Percentiles rank a stretch among this genome's conserved stretches.
Conservation (phyloP, 2,113 vertebrate species). For the Rhynchomys soricoides region DNA sequence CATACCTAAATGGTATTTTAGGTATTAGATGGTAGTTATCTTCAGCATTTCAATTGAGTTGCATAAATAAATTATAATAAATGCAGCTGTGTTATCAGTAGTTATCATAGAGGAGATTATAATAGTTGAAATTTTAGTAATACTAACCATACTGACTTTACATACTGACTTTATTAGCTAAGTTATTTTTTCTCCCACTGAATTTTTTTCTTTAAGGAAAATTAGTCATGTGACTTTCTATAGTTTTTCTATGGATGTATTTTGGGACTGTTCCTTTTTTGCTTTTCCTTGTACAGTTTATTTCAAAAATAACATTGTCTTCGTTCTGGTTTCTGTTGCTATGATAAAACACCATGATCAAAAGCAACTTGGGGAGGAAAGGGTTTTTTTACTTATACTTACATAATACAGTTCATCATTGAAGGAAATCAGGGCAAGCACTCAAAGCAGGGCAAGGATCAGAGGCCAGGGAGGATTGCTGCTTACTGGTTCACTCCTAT, state of each 20-base stretch:
- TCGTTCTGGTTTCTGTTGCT: not conserved
- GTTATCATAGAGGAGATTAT: not conserved
- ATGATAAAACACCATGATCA: not conserved
- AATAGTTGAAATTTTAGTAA: constrained; percentile 1
- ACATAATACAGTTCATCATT: not conserved
- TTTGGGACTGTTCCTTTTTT: not conserved
- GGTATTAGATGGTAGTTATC: not conserved
- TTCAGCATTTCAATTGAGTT: not conserved
- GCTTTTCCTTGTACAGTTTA: not conserved
- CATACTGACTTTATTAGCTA: not conserved
- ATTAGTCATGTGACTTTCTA: not conserved
- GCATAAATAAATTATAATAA: not conserved
- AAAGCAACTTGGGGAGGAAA: not conserved
- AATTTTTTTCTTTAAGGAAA: not conserved
- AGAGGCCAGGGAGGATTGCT: not conserved
- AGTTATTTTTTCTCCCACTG: not conserved
- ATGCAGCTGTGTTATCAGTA: not conserved
- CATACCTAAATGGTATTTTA: not conserved
- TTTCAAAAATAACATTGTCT: not conserved
- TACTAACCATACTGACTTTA: not conserved
- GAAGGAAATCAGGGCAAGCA: not conserved
- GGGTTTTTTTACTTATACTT: not conserved
- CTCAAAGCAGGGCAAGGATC: not conserved
- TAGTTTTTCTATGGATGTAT: not conserved
- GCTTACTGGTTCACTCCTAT: not conserved